Evolutionary conservation across 2,797 vertebrate genomes (phyloP), one percentile per base, ranked within the genome.

Genomic region (Oceanodroma leucorhoa): DNA sequence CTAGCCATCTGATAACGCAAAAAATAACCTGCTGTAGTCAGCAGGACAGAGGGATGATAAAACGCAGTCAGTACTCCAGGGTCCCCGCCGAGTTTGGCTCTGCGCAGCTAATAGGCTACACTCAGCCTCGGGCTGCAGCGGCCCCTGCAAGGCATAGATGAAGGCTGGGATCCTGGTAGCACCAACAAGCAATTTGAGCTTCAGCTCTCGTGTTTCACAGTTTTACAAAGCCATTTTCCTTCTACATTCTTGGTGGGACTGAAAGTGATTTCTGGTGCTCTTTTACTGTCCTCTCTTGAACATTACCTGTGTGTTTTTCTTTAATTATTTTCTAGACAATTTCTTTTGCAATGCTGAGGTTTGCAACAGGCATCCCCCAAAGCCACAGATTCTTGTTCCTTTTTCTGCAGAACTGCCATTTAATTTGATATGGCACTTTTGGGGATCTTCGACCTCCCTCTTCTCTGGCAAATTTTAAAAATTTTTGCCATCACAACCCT

Each of bases 31-130:
- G 62, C 90, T 90, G 75, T 23, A 83, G 66, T 94, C 83, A 95
- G 87, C 91, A 88, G 89, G 78, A 85, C 69, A 79, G 88, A 79
- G 45, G n/a, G 38, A 77, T 86, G 82, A 71, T 75, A 92, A 91
- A 89, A 72, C 5, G 2, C 45, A 24, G 80, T 23, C 32, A 13
- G 60, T 71, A 53, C 58, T 65, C 41, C 81, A 57, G 78, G 40
- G 81, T 83, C 45, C 48, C 77, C 0, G 4, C 17, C 1, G 77
- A 64, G 58, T 72, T 57, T 72, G 46, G 36, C 60, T 90, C 87
- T 71, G 45, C 2, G 8, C 54, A 71, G 30, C 55, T 70, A 78
- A 89, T n/a, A 46, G 82, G 50, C 61, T 92, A 24, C 72, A 3
- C 48, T 76, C 70, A 53, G 73, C 73, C 66, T 36, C 53, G 51